Percentiles rank a stretch among this genome's conserved stretches.
These are phyloP conservation scores for Euthynnus affinis DNA, from an alignment of 2,797 vertebrate genomes.

Conservation along the genomic window DNA sequence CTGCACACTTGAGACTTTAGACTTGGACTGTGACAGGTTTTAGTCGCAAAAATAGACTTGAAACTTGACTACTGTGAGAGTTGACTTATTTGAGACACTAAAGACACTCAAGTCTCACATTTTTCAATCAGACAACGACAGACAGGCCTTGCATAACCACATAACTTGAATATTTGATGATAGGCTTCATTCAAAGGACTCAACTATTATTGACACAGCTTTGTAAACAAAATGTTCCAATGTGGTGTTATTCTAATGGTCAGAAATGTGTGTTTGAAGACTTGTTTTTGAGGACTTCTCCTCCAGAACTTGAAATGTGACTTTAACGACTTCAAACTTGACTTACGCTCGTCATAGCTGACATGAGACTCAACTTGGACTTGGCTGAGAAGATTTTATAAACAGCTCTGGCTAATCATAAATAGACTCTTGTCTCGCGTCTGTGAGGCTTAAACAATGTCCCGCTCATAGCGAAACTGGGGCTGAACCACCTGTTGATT, in stretches of 20 bases:
- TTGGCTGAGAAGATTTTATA: neutral
- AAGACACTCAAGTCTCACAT: no score
- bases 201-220: neutral
- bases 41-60: no score
- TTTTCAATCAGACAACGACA: neutral
- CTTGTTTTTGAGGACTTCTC: neutral
- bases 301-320: neutral
- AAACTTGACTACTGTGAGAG: no score
- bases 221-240: neutral
- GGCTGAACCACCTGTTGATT: slow-evolving; percentile 56
- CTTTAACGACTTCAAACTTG: neutral
- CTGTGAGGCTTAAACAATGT: slow-evolving; percentile 31
- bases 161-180: neutral
- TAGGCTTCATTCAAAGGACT: neutral
- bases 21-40: no score
- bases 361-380: slow-evolving; percentile 12
- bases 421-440: slow-evolving; percentile 18
- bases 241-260: neutral
- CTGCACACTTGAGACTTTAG: no score
- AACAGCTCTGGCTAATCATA: neutral
- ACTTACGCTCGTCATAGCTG: neutral
- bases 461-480: slow-evolving; percentile 29
- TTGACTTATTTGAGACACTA: neutral
- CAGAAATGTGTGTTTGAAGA: neutral
- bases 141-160: neutral